Evolutionary conservation across 1,140 invertebrate genomes (phyloP), one percentile per base, ranked within the genome.

Genomic region (Dendroctonus ponderosae): DNA sequence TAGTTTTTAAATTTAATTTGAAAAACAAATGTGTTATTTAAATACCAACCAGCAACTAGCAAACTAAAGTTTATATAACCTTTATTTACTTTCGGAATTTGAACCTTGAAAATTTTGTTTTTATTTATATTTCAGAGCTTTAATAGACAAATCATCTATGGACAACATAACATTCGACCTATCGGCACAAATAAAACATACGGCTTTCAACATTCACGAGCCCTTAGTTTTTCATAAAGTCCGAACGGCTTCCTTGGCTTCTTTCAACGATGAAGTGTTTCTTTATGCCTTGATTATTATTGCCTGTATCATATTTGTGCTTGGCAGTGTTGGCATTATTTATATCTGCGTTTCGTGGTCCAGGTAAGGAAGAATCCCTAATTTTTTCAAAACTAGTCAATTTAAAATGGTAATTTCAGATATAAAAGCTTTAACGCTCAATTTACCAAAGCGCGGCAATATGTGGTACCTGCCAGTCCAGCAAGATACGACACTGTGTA

Each of bases 291-390:
- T 96, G 6, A 91, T 97, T 54, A 86, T 91, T 15, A 87, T 96
- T 14, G 93, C 92, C 0, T 89, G 87, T 43, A 85, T 96, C 12
- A 95, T 97, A 59, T 85, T 96, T 12, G 83, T 96, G 5, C 83
- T 95, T 15, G 91, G 91, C 3, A 83, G 91, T 11, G 88, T 90
- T 58, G 93, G 91, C 9, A 95, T 95, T 43, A 87, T 94, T 39
- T 94, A 96, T 75, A 93, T 96, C 40, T 94, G 94, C 75, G 87
- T 94, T 48, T 93, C 92, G 0, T 96, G 93, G 92, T 91, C 92
- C 60, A 92, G 90, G 92, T 93, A 79, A 83, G 81, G 75, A 14
- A 38, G 66, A 53, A 53, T 42, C 62, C 12, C 0, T 12, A 44
- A 12, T 7, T 12, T 48, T 9, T 40, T 37, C 0, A 48, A 11